Base-by-base conservation (phyloP, 1,140 invertebrate species). In the Lasaia peninsularis region DNA sequence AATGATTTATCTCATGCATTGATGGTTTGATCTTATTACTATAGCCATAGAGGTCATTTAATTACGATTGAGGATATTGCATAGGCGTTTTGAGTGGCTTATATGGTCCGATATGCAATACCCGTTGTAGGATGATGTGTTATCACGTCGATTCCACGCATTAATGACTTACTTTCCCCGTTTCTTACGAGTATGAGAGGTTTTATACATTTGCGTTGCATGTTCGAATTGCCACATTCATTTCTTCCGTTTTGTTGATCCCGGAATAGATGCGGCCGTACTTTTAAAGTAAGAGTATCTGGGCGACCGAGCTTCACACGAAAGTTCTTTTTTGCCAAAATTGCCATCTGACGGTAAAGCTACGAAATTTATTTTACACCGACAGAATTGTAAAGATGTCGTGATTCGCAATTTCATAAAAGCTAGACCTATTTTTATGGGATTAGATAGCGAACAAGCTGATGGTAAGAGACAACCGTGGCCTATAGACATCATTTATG, bases 1-100 rank as follows among this genome's bases (percentile, higher is more conserved):
- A 75, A 75, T 83, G 74, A 81, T 65, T 74, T 79, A 82, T 74
- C 64, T 58, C 48, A 52, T 61, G 55, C 34, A 51, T 52, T 21
- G 21, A 14, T 4, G 55, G 56, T 40, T 37, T 37, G 60, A 65
- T 60, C 62, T 57, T 70, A 64, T 62, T 64, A 28, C 58, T 49
- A 56, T 62, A 64, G 58, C 57, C 40, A 65, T 68, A 62, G 24
- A 53, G 64, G 28, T 48, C 18, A 52, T 33, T 52, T 63, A 44
- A 56, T 67, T 62, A 62, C 63, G 54, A 48, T 48, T 21, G 52
- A 70, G 65, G 68, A 67, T 67, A 52, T 70, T 70, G 61, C 52
- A 49, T 62, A 16, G 57, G 33, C 53, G 53, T 63, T 60, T 59
- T 63, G 53, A 35, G 35, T 58, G 50, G 56, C 64, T 56, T 70